Evolutionary conservation across 2,797 vertebrate species (phyloP), one percentile per base, ranked within the genome.

Genomic region (Myripristis jacobus): DNA sequence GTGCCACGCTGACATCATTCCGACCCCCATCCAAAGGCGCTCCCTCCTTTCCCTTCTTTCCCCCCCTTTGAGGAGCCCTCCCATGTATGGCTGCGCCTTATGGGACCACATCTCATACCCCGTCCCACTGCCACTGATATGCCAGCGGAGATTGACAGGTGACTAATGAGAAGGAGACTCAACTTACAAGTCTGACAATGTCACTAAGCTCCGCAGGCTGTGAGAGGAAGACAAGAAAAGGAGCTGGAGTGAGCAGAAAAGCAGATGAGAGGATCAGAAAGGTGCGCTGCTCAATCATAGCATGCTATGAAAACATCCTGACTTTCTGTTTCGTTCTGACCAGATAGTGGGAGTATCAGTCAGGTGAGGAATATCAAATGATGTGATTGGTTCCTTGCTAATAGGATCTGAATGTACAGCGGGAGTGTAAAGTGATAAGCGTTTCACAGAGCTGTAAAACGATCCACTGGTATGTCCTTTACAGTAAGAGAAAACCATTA

Each of bases 1-100:
- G 69, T 29, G 63, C 31, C 0, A 11, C 31, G 0, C 79, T 88
- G 85, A 89, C 87, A 87, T 87, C 86, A 88, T 63, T 56, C 18
- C 53, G 16, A 22, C 21, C 47, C 64, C 58, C 69, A 57, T 69
- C 63, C 31, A 66, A 75, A 82, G 70, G 78, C 52, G 24, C 66
- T 77, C 73, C 77, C 77, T 41, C 50, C 21, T 51, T 84, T 73
- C 81, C 64, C 77, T 86, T 13, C 44, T 6, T 80, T 80, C 63
- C 77, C 73, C 76, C 66, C 70, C 62, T 43, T 76, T 61, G 70
- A 36, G 31, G 57, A 54, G 1, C 31, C 68, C 61, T 50, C 66
- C 84, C 79, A 75, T 88, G 79, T 90, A 83, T 51, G 79, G 81
- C 61, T 25, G 38, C 54, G 62, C n/a, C 16, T 46, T 31, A 46